A percentile compares a stretch with the other conserved stretches of the same genome.
Conservation (phyloP, 2,797 vertebrate genomes). For the Arnoldichthys spilopterus region DNA sequence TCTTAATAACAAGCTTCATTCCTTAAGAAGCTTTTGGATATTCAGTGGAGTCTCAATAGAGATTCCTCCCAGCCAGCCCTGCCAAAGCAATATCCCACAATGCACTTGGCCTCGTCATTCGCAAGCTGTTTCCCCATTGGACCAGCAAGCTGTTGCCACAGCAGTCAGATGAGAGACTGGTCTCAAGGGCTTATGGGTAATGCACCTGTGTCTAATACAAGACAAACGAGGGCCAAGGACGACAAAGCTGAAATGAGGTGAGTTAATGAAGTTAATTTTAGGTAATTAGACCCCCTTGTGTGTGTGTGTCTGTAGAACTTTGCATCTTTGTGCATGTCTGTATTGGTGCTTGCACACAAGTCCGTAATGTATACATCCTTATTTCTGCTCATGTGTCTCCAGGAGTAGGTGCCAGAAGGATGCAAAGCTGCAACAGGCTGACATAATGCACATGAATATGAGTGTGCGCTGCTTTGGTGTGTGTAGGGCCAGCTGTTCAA, state of each 20-base stretch:
- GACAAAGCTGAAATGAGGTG: constrained; percentile 32
- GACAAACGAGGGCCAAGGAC: constrained; percentile 35
- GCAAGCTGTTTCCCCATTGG: constrained; percentile 60
- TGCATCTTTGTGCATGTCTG: constrained; percentile 1
- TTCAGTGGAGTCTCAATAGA: neutral
- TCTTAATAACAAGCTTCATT: constrained; percentile 5
- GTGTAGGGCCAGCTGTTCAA: constrained; percentile 56
- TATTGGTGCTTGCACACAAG: constrained; percentile 9
- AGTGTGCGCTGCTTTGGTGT: constrained; percentile 45
- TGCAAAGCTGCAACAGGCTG: constrained; percentile 54
- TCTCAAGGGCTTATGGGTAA: constrained; percentile 45
- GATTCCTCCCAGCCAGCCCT: constrained; percentile 11
- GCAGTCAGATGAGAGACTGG: constrained; percentile 43
- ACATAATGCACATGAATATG: constrained; percentile 53
- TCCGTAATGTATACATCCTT: constrained; percentile 41
- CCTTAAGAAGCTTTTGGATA: neutral
- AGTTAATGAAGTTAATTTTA: constrained; percentile 49
- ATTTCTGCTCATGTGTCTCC: constrained; percentile 20
- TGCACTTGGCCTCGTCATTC: constrained; percentile 51
- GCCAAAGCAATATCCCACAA: constrained; percentile 42
- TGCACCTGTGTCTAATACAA: constrained; percentile 52
- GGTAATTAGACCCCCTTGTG: constrained; percentile 35
- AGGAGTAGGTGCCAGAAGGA: constrained; percentile 44
- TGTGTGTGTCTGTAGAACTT: constrained; percentile 27
- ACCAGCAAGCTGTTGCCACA: constrained; percentile 57